Evolutionary conservation across 2,113 vertebrate genomes (phyloP).

Genomic region (Verasper variegatus): DNA sequence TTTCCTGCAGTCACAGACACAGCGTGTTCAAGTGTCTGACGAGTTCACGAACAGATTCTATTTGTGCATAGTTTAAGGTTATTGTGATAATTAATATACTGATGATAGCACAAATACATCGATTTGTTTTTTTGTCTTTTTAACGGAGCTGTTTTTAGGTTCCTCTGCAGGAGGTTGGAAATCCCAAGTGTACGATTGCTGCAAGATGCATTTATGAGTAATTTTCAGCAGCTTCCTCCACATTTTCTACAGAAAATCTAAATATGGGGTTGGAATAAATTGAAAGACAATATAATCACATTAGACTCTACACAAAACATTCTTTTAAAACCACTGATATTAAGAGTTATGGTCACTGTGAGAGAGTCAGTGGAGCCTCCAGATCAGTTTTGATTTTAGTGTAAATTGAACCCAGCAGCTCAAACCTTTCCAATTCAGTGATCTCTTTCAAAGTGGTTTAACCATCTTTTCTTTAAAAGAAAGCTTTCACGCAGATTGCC

Average conservation of each 20-base stretch:
- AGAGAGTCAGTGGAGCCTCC: not conserved
- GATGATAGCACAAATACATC: too few species aligned
- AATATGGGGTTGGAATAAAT: not conserved
- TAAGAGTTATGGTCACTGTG: not conserved
- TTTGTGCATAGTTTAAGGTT: too few species aligned
- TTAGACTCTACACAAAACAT: not conserved
- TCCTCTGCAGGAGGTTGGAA: too few species aligned
- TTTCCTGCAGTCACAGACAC: too few species aligned
- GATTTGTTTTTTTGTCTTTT: too few species aligned
- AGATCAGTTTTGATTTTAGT: conserved; percentile 9
- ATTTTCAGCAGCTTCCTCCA: too few species aligned
- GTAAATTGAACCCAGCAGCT: conserved; percentile 8
- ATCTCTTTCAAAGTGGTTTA: conserved; percentile 11
- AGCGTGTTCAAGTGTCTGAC: too few species aligned
- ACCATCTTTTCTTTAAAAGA: conserved; percentile 10
- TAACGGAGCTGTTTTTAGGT: too few species aligned
- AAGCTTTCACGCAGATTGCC: conserved; percentile 28
- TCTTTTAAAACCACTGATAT: not conserved
- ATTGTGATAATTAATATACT: too few species aligned
- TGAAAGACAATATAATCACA: not conserved
- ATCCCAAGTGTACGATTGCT: too few species aligned
- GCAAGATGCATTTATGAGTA: too few species aligned
- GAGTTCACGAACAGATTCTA: too few species aligned
- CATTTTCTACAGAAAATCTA: not conserved
- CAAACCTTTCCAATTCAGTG: conserved; percentile 22